phyloP scores from a whole-genome alignment of 2,113 vertebrate species.

The Caloenas nicobarica region DNA sequence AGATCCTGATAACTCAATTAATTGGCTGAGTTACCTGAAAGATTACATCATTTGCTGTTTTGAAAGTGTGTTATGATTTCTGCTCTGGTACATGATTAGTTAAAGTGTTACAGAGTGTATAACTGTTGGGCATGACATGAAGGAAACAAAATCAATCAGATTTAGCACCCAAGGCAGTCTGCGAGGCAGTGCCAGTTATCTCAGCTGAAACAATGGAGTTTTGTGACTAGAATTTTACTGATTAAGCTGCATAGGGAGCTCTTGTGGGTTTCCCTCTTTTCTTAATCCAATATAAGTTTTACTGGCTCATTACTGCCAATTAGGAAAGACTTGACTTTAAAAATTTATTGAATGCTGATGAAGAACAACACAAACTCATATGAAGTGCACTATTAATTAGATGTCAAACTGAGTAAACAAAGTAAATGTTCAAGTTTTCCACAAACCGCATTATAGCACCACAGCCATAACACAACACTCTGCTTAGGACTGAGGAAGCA shows the following conservation, averaged over 20 bases:
- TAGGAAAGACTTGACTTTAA: slow-evolving; percentile 27
- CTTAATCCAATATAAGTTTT: slow-evolving; percentile 39
- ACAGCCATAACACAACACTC: neutral
- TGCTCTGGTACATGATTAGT: neutral
- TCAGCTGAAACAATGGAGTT: neutral
- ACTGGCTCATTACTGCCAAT: slow-evolving; percentile 31
- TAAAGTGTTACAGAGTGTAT: neutral
- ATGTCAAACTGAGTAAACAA: neutral
- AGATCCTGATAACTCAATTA: neutral
- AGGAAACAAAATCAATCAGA: slow-evolving; percentile 21
- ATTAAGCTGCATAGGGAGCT: neutral
- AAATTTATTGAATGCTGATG: slow-evolving; percentile 13
- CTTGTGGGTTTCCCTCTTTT: neutral
- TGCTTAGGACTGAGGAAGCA: neutral
- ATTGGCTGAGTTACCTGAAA: neutral
- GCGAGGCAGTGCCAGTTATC: neutral
- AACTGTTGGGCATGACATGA: neutral
- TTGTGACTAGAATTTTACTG: slow-evolving; percentile 28
- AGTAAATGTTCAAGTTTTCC: neutral
- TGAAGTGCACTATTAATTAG: neutral
- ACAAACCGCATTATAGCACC: neutral
- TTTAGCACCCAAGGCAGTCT: slow-evolving; percentile 6
- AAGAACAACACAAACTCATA: neutral
- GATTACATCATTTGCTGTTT: neutral
- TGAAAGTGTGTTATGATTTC: neutral